Percentiles rank a stretch among this genome's conserved stretches.
These are phyloP conservation scores for Drosophila pseudoananassae DNA, from an alignment of 1,140 invertebrate genomes.

Conservation along the genomic window DNA sequence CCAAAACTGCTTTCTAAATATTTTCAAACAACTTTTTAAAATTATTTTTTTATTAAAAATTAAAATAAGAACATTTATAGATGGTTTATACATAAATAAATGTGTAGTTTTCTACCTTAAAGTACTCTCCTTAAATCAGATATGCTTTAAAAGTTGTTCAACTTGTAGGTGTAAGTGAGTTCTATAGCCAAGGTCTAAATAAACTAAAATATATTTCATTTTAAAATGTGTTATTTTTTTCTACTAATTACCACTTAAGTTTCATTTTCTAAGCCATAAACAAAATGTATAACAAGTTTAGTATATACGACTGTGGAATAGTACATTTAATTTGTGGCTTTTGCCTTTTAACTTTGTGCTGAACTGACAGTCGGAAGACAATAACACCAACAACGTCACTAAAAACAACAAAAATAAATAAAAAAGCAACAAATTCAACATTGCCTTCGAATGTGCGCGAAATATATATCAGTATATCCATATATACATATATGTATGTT, in stretches of 20 bases:
- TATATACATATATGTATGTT: not conserved
- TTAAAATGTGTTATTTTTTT: not conserved
- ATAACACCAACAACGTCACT: not conserved
- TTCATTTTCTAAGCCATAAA: constrained; percentile 19
- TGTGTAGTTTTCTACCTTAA: too few relatives aligned
- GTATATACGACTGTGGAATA: constrained; percentile 6
- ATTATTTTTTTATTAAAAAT: not conserved
- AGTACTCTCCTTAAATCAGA: too few relatives aligned
- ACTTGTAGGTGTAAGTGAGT: too few relatives aligned
- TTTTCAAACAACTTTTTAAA: not conserved
- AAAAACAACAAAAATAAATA: not conserved
- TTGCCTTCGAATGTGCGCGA: constrained; percentile 24
- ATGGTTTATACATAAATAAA: too few relatives aligned
- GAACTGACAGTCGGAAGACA: constrained; percentile 1
- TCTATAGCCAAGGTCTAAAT: too few relatives aligned
- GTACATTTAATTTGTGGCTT: constrained; percentile 29
- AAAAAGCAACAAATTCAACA: constrained; percentile 27
- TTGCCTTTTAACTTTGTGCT: not conserved
- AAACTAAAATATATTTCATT: not conserved
- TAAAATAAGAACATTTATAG: too few relatives aligned
- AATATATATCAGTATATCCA: constrained; percentile 5
- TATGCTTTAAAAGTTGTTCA: too few relatives aligned
- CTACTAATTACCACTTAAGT: constrained; percentile 6
- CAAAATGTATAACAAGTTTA: constrained; percentile 38
- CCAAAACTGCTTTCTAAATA: too few relatives aligned